Conservation (phyloP, 2,113 vertebrate genomes). For the Micromys minutus region DNA sequence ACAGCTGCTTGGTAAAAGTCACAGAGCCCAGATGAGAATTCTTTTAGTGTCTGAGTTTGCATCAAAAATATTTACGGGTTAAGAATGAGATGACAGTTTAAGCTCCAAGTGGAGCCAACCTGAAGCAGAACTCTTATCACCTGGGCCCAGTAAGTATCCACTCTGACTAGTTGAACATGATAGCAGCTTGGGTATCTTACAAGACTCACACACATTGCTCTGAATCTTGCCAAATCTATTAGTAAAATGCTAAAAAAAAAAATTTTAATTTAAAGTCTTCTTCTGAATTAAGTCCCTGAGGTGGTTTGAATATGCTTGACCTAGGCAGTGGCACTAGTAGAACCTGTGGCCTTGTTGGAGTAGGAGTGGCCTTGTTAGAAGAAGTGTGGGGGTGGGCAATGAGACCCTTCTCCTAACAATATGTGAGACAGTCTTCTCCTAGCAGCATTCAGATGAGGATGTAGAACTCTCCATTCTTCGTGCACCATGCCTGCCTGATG, state of each 20-base stretch:
- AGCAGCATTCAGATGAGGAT: too few species aligned
- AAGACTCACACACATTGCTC: not conserved
- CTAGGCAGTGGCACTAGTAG: too few species aligned
- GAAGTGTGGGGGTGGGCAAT: too few species aligned
- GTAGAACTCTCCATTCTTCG: too few species aligned
- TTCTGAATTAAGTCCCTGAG: not conserved
- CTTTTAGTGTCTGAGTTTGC: not conserved
- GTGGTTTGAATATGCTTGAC: too few species aligned
- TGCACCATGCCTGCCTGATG: too few species aligned
- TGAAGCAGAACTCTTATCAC: not conserved
- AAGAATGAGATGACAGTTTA: not conserved
- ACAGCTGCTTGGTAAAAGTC: not conserved
- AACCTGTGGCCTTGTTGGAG: too few species aligned
- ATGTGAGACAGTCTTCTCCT: too few species aligned
- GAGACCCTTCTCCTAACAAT: too few species aligned
- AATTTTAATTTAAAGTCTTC: not conserved
- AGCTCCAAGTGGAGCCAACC: not conserved
- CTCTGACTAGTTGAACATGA: not conserved
- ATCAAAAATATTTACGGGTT: not conserved
- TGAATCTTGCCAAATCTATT: not conserved
- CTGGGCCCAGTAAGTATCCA: not conserved
- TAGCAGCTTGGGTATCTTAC: not conserved
- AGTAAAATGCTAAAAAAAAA: not conserved
- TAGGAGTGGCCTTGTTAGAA: too few species aligned
- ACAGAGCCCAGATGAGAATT: conserved; percentile 30